Conservation (phyloP, 92 coral and sea anemone genomes). For the Hydrozoanthus gracilis region DNA sequence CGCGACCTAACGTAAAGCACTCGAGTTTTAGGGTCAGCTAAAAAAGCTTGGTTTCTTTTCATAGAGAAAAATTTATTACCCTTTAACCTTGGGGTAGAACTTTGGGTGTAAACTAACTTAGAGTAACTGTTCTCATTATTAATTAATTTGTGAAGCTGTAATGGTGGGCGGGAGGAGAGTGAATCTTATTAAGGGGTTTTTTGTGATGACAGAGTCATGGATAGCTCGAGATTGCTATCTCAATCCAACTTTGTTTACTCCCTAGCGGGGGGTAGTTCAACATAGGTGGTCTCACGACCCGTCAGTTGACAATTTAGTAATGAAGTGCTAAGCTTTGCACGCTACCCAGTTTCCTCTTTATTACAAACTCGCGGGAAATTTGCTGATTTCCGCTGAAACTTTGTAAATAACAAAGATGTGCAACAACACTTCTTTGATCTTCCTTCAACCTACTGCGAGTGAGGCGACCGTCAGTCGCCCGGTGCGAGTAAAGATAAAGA, state of each 20-base stretch:
- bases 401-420: constrained; percentile 57
- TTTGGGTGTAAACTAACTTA: constrained; percentile 43
- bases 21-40: not conserved
- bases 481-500: not conserved
- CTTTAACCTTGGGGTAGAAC: not conserved
- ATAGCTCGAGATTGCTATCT: constrained; percentile 70
- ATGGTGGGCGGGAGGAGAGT: constrained; percentile 66
- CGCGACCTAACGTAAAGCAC: too few species aligned
- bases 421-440: constrained; percentile 23
- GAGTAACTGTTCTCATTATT: constrained; percentile 57
- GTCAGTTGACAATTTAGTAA: constrained; percentile 73
- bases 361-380: constrained; percentile 62
- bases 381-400: constrained; percentile 68
- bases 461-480: constrained; percentile 10
- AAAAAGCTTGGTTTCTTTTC: not conserved
- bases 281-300: constrained; percentile 59
- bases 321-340: constrained; percentile 72
- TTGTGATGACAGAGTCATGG: constrained; percentile 69
- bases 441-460: not conserved
- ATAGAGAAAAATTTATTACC: not conserved
- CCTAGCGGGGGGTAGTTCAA: constrained; percentile 60
- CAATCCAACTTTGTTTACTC: constrained; percentile 51
- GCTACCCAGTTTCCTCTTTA: constrained; percentile 54
- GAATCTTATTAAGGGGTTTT: constrained; percentile 71
- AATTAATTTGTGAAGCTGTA: constrained; percentile 59